Percentiles rank a stretch among this genome's conserved stretches.
Conservation (phyloP, 2,113 vertebrate species). For the Erythrocercus mccallii region DNA sequence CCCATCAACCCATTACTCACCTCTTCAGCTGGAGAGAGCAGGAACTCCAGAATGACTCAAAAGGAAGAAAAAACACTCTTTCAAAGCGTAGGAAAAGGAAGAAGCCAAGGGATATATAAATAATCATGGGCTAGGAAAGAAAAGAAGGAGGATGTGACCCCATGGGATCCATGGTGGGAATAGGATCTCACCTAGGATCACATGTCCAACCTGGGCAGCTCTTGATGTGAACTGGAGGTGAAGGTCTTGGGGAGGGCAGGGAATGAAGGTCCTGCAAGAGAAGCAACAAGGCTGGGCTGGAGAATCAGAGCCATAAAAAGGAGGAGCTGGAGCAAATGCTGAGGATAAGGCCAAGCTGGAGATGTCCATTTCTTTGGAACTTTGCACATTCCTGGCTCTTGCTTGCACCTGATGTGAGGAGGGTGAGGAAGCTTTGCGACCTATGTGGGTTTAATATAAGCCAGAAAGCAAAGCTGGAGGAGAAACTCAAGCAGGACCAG, state of each 20-base stretch:
- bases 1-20: not conserved
- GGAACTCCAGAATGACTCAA: not conserved
- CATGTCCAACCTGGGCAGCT: not conserved
- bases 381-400: not conserved
- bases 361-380: not conserved
- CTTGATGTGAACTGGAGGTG: not conserved
- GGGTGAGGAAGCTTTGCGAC: not conserved
- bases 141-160: not conserved
- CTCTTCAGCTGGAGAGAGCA: not conserved
- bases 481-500: not conserved
- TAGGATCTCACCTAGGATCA: not conserved
- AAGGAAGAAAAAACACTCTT: not conserved
- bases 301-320: not conserved
- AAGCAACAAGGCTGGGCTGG: accelerated
- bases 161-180: not conserved
- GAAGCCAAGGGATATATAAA: not conserved
- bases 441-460: accelerated
- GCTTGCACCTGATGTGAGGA: accelerated
- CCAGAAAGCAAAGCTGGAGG: not conserved
- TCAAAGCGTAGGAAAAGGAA: slow-evolving; percentile 55
- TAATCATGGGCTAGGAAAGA: not conserved
- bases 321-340: not conserved
- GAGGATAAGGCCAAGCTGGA: not conserved
- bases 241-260: not conserved
- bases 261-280: not conserved